Percentiles rank a stretch among this genome's conserved stretches.
These are phyloP conservation scores for Andrena marginata DNA, from an alignment of 2,888 invertebrate species.

Conservation along the genomic window DNA sequence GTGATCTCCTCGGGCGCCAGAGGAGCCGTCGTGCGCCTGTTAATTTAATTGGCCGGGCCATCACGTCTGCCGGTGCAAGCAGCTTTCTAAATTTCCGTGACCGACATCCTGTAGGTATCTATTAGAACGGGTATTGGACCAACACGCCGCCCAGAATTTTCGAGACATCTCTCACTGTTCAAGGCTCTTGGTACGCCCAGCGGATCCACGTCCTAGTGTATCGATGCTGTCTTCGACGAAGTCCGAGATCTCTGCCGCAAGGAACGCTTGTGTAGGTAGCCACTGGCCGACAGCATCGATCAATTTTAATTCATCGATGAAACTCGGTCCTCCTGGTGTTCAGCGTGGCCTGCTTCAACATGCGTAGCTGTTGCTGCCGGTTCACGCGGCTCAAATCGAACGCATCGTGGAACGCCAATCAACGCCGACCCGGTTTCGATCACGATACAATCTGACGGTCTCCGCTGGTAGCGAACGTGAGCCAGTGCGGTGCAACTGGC, in stretches of 20 bases:
- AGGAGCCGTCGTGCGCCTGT: not conserved
- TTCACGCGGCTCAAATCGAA: conserved; percentile 52
- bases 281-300: conserved; percentile 60
- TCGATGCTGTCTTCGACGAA: not conserved
- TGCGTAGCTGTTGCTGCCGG: conserved; percentile 19
- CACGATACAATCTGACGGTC: conserved; percentile 73
- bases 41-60: conserved; percentile 35
- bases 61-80: conserved; percentile 42
- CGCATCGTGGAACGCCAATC: conserved; percentile 72
- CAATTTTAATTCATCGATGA: conserved; percentile 71
- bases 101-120: conserved; percentile 3
- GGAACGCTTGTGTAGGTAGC: conserved; percentile 21
- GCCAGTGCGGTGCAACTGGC: conserved; percentile 45
- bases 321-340: conserved; percentile 35
- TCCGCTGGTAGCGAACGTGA: conserved; percentile 59
- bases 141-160: conserved; percentile 1
- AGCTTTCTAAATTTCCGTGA: conserved; percentile 20
- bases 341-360: not conserved
- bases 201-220: not conserved
- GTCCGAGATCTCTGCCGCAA: conserved; percentile 24
- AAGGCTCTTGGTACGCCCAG: not conserved
- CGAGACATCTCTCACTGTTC: not conserved
- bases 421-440: conserved; percentile 68
- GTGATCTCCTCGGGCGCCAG: not conserved
- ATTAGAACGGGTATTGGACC: not conserved